phyloP scores from a whole-genome alignment of 2,797 vertebrate genomes.

The Muscicapa striata region DNA sequence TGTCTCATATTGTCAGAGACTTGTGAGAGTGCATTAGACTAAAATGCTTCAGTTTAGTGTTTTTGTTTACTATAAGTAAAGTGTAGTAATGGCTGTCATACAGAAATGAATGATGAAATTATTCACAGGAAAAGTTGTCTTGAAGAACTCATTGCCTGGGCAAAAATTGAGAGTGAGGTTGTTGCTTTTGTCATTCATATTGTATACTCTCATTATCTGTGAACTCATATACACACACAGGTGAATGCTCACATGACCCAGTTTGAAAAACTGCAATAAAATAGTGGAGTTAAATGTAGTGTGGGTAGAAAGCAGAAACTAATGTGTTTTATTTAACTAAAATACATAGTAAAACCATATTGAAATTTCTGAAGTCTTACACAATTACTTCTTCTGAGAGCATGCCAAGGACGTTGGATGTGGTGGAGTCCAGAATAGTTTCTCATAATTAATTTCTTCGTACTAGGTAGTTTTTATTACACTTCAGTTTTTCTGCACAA shows the following conservation, averaged over 20 bases:
- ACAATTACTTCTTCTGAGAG: not conserved
- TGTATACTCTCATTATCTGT: not conserved
- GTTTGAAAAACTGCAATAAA: not conserved
- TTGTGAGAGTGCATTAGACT: not conserved
- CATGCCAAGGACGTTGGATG: not conserved
- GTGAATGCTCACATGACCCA: not conserved
- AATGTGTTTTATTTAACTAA: not conserved
- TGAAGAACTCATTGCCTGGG: not conserved
- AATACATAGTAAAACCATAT: not conserved
- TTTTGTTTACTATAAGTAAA: not conserved
- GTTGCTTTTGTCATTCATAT: not conserved
- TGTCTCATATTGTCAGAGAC: not conserved
- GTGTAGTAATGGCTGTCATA: not conserved
- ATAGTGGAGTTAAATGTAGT: not conserved
- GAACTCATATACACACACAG: accelerated
- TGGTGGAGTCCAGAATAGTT: not conserved
- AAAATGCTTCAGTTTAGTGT: not conserved
- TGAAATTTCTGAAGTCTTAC: not conserved
- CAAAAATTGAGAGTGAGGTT: not conserved
- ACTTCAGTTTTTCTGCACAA: not conserved
- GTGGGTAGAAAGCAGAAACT: not conserved
- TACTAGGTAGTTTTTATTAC: not conserved
- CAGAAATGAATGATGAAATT: not conserved
- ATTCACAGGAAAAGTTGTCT: not conserved
- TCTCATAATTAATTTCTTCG: not conserved